Base-by-base conservation (phyloP, 1,140 invertebrate species). In the Drosophila pseudoobscura region DNA sequence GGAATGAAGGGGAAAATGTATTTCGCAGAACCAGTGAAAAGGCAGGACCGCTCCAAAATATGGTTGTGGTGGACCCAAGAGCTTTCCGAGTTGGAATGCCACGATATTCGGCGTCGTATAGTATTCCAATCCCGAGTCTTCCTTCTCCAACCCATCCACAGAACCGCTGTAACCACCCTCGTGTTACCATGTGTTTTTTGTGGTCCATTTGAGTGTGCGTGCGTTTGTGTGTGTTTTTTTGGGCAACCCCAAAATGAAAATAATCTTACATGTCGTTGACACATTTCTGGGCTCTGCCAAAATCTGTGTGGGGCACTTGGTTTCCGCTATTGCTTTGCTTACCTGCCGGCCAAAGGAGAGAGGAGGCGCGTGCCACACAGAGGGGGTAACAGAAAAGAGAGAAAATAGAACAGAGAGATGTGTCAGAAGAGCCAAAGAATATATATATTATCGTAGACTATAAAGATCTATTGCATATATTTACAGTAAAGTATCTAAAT, bases 221-320 rank as follows among this genome's bases (percentile, higher is more conserved):
- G 45, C 43, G 31, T 53, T 50, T 65, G 26, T 56, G n/a, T n/a
- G n/a, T n/a, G n/a, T 44, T 62, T 24, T 47, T 43, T 17, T 55
- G 52, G 62, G 46, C 49, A 49, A 49, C 62, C 35, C 35, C 35
- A 39, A 35, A 39, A 87, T 82, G 73, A 60, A 87, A 79, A 79
- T 87, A 90, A 85, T 91, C 89, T 91, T 91, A 91, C 89, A 88
- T 91, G 89, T 84, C 89, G 85, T 84, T 91, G 89, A 88, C 89
- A 91, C 89, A 91, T 85, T 88, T 88, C 68, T 66, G 56, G 61
- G 53, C 54, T 52, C 39, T 74, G 80, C 74, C 77, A 74, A 80
- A 85, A 79, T 47, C 35, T 66, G 68, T 65, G 72, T 57, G 56
- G 75, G 65, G 52, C 58, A 76, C 80, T 78, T 78, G 78, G 62